Base-by-base conservation (phyloP, 2,113 vertebrate species). In the Alethe castanea region DNA sequence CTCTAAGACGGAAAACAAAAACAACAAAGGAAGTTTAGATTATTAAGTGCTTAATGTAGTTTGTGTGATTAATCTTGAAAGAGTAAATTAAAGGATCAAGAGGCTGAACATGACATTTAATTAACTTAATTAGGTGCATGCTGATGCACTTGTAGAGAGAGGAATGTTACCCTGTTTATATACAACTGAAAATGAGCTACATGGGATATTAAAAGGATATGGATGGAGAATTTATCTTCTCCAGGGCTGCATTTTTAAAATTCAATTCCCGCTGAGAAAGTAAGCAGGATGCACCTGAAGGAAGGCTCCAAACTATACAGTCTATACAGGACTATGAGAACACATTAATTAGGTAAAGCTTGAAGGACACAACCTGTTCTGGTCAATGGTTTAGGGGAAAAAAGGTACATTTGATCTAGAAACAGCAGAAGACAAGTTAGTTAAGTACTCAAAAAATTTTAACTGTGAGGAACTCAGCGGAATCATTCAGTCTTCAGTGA, bases 101-200 rank as follows among this genome's bases (percentile, higher is more conserved):
- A 89, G 62, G 78, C 48, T 74, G 89, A 95, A 87, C 14, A 26
- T 85, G 84, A 64, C 85, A 89, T 76, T 74, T 89, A 94, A 95
- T 95, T 87, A 95, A 64, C 48, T 81, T 86, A 78, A 86, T 95
- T 94, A 92, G 12, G 44, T 45, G 76, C 29, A 12, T 29, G 78
- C 65, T 33, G 86, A 79, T 72, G 81, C n/a, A 72, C 69, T 89
- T 91, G 73, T 67, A 70, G 45, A 95, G 29, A 70, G 45, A 95
- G 29, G 53, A 91, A 56, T 13, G 26, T 25, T 67, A 50, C 62
- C 31, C 78, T 89, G 42, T 57, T 91, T 70, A 59, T 74, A 57
- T n/a, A 54, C 54, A 20, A 33, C 23, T 73, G 86, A 61, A 88
- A 91, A 86, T 35, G 67, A 94, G 59, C 73, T 86, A 66, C 35